Base-by-base conservation (phyloP, 2,888 invertebrate genomes). In the Pachymerium ferrugineum region DNA sequence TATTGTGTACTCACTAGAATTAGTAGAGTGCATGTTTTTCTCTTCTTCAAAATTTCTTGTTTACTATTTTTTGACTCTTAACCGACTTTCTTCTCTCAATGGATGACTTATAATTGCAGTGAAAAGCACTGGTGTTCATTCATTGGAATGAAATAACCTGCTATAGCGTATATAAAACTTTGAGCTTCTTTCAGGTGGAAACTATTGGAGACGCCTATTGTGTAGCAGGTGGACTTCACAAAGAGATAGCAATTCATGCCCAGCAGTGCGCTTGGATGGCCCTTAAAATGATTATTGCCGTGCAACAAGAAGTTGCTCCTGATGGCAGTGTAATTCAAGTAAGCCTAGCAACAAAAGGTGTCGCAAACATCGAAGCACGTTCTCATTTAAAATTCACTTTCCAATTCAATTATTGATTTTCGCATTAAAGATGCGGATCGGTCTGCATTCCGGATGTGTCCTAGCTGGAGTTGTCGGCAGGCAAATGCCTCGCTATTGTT, bases 221-320 rank as follows among this genome's bases (percentile, higher is more conserved):
- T 80, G 96, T 96, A 4, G 96, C 96, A 0, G 94, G 94, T 74
- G 96, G 96, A 0, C 85, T 97, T 6, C 96, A 96, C 82, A 89
- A 90, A 77, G 89, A 89, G 79, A 93, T 92, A 71, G 87, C 87
- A 42, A 93, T 92, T 74, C 96, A 97, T 81, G 95, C 96, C 22
- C 92, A 93, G 78, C 94, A 95, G 84, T 94, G 95, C 54, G 93
- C 94, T 1, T 96, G 95, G 95, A 97, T 97, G 96, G 93, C 93
- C 0, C 82, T 96, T 78, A 91, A 91, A 80, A 97, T 97, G 96
- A 93, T 96, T 74, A 89, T 92, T 79, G 92, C 92, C 0, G 95
- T 96, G 80, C 88, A 90, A 1, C 87, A 89, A 78, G 94, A 95
- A 82, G 88, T 89, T 76, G 93, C 96, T 0, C 96, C 94, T 79